Conservation (phyloP, 2,113 vertebrate species). For the Prionailurus bengalensis region DNA sequence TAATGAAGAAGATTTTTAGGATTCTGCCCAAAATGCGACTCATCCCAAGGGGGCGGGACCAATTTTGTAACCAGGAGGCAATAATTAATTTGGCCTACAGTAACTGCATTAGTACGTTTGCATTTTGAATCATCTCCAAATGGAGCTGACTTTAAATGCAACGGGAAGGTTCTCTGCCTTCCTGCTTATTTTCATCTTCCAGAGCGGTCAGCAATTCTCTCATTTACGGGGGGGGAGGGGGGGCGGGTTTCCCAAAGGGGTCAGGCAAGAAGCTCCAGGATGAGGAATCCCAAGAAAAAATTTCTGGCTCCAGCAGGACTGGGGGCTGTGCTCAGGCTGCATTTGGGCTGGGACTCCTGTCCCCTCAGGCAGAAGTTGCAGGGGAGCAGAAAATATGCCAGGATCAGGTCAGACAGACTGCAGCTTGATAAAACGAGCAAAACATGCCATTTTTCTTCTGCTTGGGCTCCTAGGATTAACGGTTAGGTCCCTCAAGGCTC, state of each 20-base stretch:
- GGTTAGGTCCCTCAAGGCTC: background rate
- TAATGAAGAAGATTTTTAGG: background rate
- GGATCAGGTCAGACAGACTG: background rate
- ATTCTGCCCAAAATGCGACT: constrained; percentile 50
- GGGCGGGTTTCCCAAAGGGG: background rate
- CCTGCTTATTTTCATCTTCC: constrained; percentile 5
- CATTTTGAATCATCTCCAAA: constrained; percentile 36
- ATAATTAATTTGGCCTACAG: constrained; percentile 8
- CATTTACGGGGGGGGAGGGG: background rate
- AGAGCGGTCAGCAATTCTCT: constrained; percentile 48
- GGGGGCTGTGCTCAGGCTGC: background rate
- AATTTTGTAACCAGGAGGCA: background rate
- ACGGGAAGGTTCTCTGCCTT: background rate
- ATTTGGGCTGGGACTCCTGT: background rate
- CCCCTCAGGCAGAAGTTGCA: background rate
- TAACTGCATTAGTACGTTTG: background rate
- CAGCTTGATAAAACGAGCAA: background rate
- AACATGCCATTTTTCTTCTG: background rate
- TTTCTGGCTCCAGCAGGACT: background rate
- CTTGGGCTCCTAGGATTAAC: background rate
- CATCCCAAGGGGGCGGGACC: background rate
- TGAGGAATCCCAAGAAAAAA: constrained; percentile 17
- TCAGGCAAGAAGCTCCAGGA: background rate
- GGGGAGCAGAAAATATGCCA: background rate
- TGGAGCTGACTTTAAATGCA: constrained; percentile 46